Conservation (phyloP, 2,888 invertebrate genomes). For the Hipparchia sbordonii region DNA sequence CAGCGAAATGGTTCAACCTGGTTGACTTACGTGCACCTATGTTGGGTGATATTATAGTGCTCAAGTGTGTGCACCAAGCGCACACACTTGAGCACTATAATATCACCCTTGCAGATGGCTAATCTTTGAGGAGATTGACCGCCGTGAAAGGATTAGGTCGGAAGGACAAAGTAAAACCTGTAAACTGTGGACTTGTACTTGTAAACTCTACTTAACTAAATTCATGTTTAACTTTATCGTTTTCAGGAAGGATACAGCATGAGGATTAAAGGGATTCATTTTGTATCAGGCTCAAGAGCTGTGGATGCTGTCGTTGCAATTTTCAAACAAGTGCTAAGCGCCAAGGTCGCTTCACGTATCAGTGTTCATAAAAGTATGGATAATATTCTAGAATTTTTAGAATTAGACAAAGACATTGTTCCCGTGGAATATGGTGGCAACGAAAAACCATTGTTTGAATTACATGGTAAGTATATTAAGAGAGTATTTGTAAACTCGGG, state of each 20-base stretch:
- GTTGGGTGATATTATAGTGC: too few species aligned
- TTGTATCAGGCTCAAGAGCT: conserved; percentile 55
- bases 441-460: conserved; percentile 39
- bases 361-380: conserved; percentile 51
- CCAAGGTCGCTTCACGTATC: conserved; percentile 55
- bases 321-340: conserved; percentile 54
- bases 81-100: too few species aligned
- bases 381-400: conserved; percentile 46
- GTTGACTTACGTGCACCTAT: too few species aligned
- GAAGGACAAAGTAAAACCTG: too few species aligned
- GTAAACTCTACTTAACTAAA: not conserved
- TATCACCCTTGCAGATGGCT: too few species aligned
- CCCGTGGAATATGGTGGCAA: conserved; percentile 55
- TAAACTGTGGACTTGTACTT: too few species aligned
- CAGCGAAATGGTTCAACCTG: too few species aligned
- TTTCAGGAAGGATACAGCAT: conserved; percentile 55
- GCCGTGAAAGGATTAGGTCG: too few species aligned
- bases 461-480: conserved; percentile 40
- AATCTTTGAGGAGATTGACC: too few species aligned
- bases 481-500: not conserved
- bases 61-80: too few species aligned
- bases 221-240: not conserved
- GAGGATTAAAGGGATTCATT: conserved; percentile 55
- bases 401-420: conserved; percentile 48
- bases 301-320: conserved; percentile 49